Conservation (phyloP, 2,113 vertebrate genomes). For the Macrotis lagotis region DNA sequence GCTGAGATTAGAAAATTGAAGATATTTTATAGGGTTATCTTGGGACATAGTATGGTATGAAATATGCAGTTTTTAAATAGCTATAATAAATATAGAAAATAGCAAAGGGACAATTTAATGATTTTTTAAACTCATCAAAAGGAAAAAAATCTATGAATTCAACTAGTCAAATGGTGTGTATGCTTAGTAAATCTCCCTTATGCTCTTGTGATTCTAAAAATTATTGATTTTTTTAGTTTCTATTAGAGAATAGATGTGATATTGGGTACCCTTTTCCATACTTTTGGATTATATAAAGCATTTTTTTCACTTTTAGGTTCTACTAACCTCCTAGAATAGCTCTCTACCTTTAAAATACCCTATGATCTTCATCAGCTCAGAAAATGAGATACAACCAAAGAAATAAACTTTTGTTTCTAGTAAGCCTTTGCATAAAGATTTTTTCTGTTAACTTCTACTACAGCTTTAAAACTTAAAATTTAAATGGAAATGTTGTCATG, state of each 20-base stretch:
- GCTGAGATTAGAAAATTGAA: slow-evolving; percentile 64
- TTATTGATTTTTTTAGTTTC: slow-evolving; percentile 74
- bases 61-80: slow-evolving; percentile 69
- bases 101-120: slow-evolving; percentile 76
- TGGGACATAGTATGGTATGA: slow-evolving; percentile 63
- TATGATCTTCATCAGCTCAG: neutral
- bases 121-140: slow-evolving; percentile 78
- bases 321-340: slow-evolving; percentile 69
- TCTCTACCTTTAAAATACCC: slow-evolving; percentile 63
- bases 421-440: slow-evolving; percentile 29
- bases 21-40: slow-evolving; percentile 63
- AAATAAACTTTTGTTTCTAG: neutral
- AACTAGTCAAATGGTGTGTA: slow-evolving; percentile 58
- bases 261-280: slow-evolving; percentile 62
- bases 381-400: neutral
- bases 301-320: slow-evolving; percentile 73
- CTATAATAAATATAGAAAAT: slow-evolving; percentile 77
- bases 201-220: slow-evolving; percentile 65
- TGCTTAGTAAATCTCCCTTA: slow-evolving; percentile 72
- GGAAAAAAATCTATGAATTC: slow-evolving; percentile 75
- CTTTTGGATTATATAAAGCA: slow-evolving; percentile 70
- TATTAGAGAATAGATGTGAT: slow-evolving; percentile 70
- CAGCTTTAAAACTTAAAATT: slow-evolving; percentile 22
- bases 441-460: slow-evolving; percentile 13
- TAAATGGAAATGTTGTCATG: slow-evolving; percentile 21